Evolutionary conservation across 2,113 vertebrate species (phyloP), one percentile per base, ranked within the genome.

Genomic region (Callopanchax toddi): DNA sequence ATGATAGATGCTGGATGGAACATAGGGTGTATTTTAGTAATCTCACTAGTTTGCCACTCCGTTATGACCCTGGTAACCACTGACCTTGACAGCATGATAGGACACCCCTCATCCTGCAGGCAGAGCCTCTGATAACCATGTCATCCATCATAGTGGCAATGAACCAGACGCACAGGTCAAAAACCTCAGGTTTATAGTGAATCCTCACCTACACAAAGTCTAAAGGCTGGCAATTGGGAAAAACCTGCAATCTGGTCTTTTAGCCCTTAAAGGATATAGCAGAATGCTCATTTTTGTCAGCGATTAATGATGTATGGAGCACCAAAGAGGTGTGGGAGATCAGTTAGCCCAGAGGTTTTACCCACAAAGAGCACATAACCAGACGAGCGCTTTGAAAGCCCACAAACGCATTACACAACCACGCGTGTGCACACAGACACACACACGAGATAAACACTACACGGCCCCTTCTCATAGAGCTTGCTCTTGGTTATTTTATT

Each of bases 61-160:
- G 49, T 79, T 75, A 86, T 65, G 65, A 76, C 55, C 58, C 80
- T 60, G 60, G 78, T 78, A 86, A 84, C 84, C 76, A 78, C 18
- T 89, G 87, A 89, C 89, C 85, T 89, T 89, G 87, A 83, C 77
- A 79, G 71, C 42, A 29, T 72, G 75, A 83, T 76, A 76, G 82
- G 78, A 82, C 79, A 75, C 57, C 71, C 71, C 45, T 77, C 70
- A 78, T 84, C 60, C 79, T 64, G 77, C n/a, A 70, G 85, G 81
- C 70, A 39, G 39, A 82, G 67, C 68, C 67, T 67, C 74, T 78
- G 77, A 85, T 81, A 87, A 83, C 85, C 71, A 81, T 71, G 71
- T 81, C 84, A 87, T 91, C 79, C 64, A 89, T 89, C 86, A 89
- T 70, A 20, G 42, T 48, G 42, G 61, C 75, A 79, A 42, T 77